Evolutionary conservation across 2,888 invertebrate species (phyloP).

Genomic region (Scotopteryx bipunctaria): DNA sequence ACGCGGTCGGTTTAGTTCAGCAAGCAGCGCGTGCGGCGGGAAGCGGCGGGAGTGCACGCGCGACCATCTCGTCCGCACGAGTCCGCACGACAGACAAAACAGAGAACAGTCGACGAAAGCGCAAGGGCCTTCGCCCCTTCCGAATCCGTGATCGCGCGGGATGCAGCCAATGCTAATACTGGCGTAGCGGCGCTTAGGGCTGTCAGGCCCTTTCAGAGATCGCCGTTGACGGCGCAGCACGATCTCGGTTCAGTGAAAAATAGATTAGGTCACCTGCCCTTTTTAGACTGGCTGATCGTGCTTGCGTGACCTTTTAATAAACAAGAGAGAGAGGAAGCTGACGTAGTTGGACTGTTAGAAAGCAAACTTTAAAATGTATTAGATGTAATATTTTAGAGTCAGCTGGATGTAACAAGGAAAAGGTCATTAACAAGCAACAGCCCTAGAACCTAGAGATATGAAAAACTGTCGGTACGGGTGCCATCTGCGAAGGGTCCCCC

Average conservation of each 20-base stretch:
- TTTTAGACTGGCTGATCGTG: conserved; percentile 26
- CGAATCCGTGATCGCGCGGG: conserved; percentile 77
- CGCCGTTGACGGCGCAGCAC: conserved; percentile 15
- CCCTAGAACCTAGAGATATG: conserved; percentile 57
- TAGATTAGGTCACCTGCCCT: conserved; percentile 25
- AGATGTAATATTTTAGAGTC: neutral
- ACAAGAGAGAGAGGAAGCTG: conserved; percentile 8
- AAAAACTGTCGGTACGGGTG: conserved; percentile 73
- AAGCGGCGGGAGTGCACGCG: conserved; percentile 69
- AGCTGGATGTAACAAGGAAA: neutral
- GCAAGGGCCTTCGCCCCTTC: conserved; percentile 79
- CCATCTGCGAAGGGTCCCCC: conserved; percentile 78
- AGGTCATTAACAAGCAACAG: conserved; percentile 34
- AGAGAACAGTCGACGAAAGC: conserved; percentile 62
- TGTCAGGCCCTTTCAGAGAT: conserved; percentile 36
- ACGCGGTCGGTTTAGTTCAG: conserved; percentile 43
- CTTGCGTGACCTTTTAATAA: conserved; percentile 15
- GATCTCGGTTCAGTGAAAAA: conserved; percentile 15
- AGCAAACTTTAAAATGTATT: neutral
- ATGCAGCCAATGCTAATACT: conserved; percentile 76
- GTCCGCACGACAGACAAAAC: conserved; percentile 73
- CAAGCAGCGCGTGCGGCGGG: conserved; percentile 54
- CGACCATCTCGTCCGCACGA: conserved; percentile 73
- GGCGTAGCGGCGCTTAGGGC: conserved; percentile 43
- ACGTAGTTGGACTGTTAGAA: neutral